phyloP scores from a whole-genome alignment of 2,888 invertebrate species.

The Morpho helenor region DNA sequence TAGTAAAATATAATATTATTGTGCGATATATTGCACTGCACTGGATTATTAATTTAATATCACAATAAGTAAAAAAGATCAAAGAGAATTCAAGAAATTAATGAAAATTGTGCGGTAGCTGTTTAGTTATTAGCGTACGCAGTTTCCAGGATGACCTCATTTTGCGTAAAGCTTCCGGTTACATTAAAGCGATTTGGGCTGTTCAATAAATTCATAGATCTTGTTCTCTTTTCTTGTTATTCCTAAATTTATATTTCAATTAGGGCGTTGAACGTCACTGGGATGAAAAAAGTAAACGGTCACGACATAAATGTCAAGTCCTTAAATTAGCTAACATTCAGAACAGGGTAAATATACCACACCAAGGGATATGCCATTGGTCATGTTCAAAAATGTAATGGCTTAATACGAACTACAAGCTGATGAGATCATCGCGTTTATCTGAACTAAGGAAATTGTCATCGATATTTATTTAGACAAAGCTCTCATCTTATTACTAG shows the following conservation, averaged over 20 bases:
- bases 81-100: neutral
- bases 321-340: conserved; percentile 61
- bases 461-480: conserved; percentile 12
- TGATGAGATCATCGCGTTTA: conserved; percentile 56
- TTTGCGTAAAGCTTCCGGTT: conserved; percentile 18
- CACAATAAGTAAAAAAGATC: too few relatives aligned
- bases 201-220: conserved; percentile 12
- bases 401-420: conserved; percentile 39
- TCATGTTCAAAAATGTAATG: conserved; percentile 61
- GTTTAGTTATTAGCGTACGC: conserved; percentile 2
- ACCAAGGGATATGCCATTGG: conserved; percentile 68
- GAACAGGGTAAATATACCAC: conserved; percentile 46
- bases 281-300: neutral
- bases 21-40: too few relatives aligned
- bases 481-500: conserved; percentile 1
- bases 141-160: conserved; percentile 24
- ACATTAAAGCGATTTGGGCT: conserved; percentile 10
- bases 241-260: neutral
- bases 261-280: neutral
- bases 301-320: conserved; percentile 55
- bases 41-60: too few relatives aligned
- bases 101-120: neutral
- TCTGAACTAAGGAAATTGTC: conserved; percentile 23
- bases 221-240: conserved; percentile 1
- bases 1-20: too few relatives aligned